Evolutionary conservation across 2,888 invertebrate genomes (phyloP), one percentile per base, ranked within the genome.

Genomic region (Orgyia antiqua): DNA sequence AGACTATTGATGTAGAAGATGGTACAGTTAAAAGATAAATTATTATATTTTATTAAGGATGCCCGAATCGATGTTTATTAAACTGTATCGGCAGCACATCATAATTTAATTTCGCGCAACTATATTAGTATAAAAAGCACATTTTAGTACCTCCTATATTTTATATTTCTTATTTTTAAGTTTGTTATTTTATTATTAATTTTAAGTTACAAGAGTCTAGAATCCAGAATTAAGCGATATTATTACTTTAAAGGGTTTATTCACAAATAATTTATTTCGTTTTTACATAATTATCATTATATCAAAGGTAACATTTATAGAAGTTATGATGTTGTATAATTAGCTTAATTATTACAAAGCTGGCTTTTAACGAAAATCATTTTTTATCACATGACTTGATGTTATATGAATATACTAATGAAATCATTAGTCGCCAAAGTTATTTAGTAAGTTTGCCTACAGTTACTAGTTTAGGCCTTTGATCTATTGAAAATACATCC

Each of bases 141-240:
- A 40, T 45, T 42, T 42, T 42, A 36, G 36, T 51, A 51, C 45
- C 45, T 51, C 51, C 37, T 39, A 39, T 36, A 20, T 51, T 58
- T 54, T 57, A 71, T 67, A 66, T 66, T 58, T 43, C 47, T 48
- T 47, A 40, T 36, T 57, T 61, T 58, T 58, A 56, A 59, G 15
- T 15, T 77, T 76, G 76, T 83, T 80, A 74, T 71, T 15, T 4
- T 6, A 6, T n/a, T 65, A 64, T 70, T 78, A 79, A 65, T 80
- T 77, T 40, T 78, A 73, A 68, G 70, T 67, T 66, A 61, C 51
- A 68, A 80, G 75, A 78, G 71, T 77, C 76, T 80, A 72, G 72
- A 65, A 67, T 67, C 78, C 79, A 79, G 75, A 80, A 79, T 75
- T 57, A 71, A 71, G 55, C 75, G 79, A 82, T 83, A 83, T 83